These are phyloP conservation scores for Nebria salina DNA, from an alignment of 2,888 invertebrate genomes.

Conservation along the genomic window DNA sequence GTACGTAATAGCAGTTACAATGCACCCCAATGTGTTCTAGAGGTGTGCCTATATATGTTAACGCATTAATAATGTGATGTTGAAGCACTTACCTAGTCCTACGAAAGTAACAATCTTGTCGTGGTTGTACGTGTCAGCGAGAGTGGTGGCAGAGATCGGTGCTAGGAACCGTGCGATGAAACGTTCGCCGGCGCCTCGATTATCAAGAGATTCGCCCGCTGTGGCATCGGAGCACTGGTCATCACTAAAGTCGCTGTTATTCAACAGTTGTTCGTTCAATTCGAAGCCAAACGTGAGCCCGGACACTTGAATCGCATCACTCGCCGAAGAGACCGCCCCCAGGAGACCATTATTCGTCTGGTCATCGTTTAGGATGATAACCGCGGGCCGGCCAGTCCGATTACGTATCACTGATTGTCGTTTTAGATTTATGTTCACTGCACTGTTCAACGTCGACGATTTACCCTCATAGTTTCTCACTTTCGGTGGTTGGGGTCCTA, in stretches of 20 bases:
- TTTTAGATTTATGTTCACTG: background rate
- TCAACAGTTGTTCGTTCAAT: conserved; percentile 76
- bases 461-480: conserved; percentile 17
- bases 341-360: conserved; percentile 53
- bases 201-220: background rate
- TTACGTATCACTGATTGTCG: background rate
- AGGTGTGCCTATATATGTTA: too few species aligned
- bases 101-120: conserved; percentile 73
- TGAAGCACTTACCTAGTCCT: conserved; percentile 66
- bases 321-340: conserved; percentile 52
- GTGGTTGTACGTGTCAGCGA: conserved; percentile 65
- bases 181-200: conserved; percentile 57
- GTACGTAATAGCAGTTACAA: too few species aligned
- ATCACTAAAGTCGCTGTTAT: conserved; percentile 12
- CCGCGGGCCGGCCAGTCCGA: conserved; percentile 69
- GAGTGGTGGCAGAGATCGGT: conserved; percentile 59
- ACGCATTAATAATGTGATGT: background rate
- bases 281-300: conserved; percentile 85
- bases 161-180: conserved; percentile 63
- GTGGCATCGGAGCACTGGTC: conserved; percentile 4
- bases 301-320: conserved; percentile 67
- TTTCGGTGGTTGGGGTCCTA: background rate
- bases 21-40: too few species aligned
- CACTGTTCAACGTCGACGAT: conserved; percentile 1
- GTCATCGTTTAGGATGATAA: conserved; percentile 69